Base-by-base conservation (phyloP, 2,888 invertebrate genomes). In the Athalia rosae region DNA sequence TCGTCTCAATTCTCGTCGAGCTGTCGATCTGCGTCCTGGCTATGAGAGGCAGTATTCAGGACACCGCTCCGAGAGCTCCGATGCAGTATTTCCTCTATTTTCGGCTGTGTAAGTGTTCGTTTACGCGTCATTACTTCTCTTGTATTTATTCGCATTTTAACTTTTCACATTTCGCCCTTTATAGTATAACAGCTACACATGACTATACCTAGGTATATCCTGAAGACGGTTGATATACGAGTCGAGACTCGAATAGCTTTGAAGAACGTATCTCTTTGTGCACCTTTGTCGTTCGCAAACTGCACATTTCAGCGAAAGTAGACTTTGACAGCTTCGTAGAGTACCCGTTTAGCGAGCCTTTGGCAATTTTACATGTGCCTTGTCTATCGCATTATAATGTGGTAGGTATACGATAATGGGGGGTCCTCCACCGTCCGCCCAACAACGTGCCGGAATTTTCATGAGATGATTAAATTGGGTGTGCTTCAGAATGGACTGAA, bases 61-160 rank as follows among this genome's bases (percentile, higher is more conserved):
- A 95, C 86, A 94, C 94, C n/a, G 92, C 92, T 61, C 94, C 94
- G 9, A 91, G 96, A 78, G 91, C 93, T 82, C 93, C 94, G 82
- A 95, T 96, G 92, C 95, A 95, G 90, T 94, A 95, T 88, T 92
- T 96, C 84, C 93, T 96, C 84, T 96, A 96, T 90, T 90, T 94
- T 82, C 92, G 95, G 88, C 91, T 96, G 83, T 93, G 96, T 96
- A 91, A 93, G 92, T 89, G 76, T 11, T 5, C 28, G 28, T 28
- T 28, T 28, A 2, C 28, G 28, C 28, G 28, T 28, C 28, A 28
- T 28, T 28, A 28, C 1, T 28, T 28, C 28, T 28, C 28, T 28
- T 28, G 28, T 28, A 28, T n/a, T n/a, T n/a, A n/a, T n/a, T n/a
- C n/a, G n/a, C n/a, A n/a, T 28, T 28, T 28, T 28, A 28, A 28